phyloP scores from a whole-genome alignment of 2,797 vertebrate genomes.

The Petrocephalus schoutedeni region DNA sequence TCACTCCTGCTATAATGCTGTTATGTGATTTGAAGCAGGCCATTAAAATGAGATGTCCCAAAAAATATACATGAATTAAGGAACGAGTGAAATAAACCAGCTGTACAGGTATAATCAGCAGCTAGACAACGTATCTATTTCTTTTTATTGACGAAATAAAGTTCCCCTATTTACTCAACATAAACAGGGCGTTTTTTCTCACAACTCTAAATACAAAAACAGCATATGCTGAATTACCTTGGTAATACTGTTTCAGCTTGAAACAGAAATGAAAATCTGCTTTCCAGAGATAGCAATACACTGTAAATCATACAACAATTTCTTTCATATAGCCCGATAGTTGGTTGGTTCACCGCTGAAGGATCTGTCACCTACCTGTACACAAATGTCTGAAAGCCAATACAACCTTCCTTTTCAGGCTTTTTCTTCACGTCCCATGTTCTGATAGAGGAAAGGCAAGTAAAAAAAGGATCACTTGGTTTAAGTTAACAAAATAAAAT shows the following conservation, averaged over 20 bases:
- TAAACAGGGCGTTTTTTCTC: neutral
- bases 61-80: neutral
- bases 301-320: neutral
- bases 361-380: slow-evolving; percentile 6
- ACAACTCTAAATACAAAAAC: neutral
- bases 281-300: neutral
- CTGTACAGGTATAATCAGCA: neutral
- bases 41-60: neutral
- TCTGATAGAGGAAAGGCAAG: slow-evolving; percentile 24
- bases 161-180: neutral
- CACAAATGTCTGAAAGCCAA: slow-evolving; percentile 20
- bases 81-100: neutral
- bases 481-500: neutral
- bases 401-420: slow-evolving; percentile 30
- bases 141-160: neutral
- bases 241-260: neutral
- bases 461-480: neutral
- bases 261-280: neutral
- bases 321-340: neutral
- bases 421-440: slow-evolving; percentile 31
- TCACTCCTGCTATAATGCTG: neutral
- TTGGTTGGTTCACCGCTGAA: neutral
- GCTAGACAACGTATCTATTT: neutral
- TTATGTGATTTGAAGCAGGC: neutral
- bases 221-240: neutral